Percentiles rank a stretch among this genome's conserved stretches.
Conservation (phyloP, 2,113 vertebrate species). For the Sphyrna mokarran region DNA sequence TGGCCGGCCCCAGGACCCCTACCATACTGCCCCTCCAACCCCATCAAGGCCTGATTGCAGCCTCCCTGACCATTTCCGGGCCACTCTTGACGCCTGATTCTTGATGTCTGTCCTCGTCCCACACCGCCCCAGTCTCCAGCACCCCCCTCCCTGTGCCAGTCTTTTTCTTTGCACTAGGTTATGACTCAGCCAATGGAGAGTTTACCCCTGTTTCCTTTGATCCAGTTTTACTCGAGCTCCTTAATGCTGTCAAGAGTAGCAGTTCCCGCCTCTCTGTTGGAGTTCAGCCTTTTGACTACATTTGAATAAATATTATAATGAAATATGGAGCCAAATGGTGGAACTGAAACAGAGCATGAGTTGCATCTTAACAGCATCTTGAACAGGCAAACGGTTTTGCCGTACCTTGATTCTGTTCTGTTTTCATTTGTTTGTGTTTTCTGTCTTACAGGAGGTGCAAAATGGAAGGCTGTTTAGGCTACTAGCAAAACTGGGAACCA, state of each 20-base stretch:
- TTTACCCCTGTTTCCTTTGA: not conserved
- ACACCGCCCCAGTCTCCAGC: too few relatives aligned
- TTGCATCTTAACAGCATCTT: not conserved
- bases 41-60: too few relatives aligned
- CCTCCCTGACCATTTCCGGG: too few relatives aligned
- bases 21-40: too few relatives aligned
- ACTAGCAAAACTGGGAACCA: constrained; percentile 96
- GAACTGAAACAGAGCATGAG: not conserved
- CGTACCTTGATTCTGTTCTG: not conserved
- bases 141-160: too few relatives aligned
- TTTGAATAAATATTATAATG: not conserved
- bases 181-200: not conserved
- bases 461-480: constrained; percentile 96
- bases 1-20: too few relatives aligned
- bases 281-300: not conserved
- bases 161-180: not conserved
- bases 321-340: not conserved
- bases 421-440: constrained; percentile 32
- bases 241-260: not conserved
- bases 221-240: not conserved
- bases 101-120: too few relatives aligned
- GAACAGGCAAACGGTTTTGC: not conserved
- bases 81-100: too few relatives aligned
- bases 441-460: constrained; percentile 85
- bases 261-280: not conserved